A percentile compares a stretch with the other conserved stretches of the same genome.
These are phyloP conservation scores for Mizuhopecten yessoensis DNA, from an alignment of 1,140 invertebrate species.

Conservation along the genomic window DNA sequence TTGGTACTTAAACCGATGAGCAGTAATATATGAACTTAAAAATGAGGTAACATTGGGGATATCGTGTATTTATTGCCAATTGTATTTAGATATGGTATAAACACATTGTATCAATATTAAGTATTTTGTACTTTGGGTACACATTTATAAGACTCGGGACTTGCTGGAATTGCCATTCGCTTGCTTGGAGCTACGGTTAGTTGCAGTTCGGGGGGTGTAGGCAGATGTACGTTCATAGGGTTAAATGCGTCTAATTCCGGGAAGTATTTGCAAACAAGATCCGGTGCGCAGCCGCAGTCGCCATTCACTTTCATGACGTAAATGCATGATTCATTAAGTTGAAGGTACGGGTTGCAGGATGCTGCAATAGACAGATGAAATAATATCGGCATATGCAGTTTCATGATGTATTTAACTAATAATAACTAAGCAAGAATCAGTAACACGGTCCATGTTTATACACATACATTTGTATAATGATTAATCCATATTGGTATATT, in stretches of 20 bases:
- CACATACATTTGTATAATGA: too few species aligned
- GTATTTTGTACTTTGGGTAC: background rate
- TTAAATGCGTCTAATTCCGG: background rate
- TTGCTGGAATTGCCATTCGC: background rate
- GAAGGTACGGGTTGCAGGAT: background rate
- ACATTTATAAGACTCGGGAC: background rate
- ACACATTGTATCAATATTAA: too few species aligned
- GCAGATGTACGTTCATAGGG: background rate
- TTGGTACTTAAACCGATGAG: too few species aligned
- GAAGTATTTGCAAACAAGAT: background rate
- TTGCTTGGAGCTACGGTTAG: background rate
- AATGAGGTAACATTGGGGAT: too few species aligned
- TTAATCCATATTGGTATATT: too few species aligned
- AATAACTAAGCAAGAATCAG: too few species aligned
- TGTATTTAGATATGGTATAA: too few species aligned
- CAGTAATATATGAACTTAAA: too few species aligned
- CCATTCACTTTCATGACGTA: background rate
- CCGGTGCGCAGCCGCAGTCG: conserved; percentile 17
- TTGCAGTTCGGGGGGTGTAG: background rate
- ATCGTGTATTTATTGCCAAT: too few species aligned
- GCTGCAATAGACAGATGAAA: background rate
- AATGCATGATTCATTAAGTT: background rate
- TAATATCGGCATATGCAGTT: too few species aligned
- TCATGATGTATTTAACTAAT: too few species aligned
- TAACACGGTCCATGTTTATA: too few species aligned